A percentile compares a stretch with the other conserved stretches of the same genome.
Evolutionary conservation across 2,888 invertebrate genomes (phyloP).

Genomic region (Drosophila anomalata): DNA sequence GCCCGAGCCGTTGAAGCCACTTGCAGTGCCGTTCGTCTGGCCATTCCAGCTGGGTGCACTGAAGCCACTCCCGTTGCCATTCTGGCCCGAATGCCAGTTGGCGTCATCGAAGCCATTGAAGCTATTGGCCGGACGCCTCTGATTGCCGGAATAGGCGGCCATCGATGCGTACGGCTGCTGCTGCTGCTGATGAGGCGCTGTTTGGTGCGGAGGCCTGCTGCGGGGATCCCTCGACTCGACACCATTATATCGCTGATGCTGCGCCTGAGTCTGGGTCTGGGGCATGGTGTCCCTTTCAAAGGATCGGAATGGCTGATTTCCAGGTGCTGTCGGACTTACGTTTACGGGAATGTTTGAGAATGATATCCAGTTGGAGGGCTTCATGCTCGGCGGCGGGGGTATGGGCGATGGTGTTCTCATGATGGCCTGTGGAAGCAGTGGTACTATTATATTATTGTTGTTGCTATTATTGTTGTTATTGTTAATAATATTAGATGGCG

Average conservation of each 20-base stretch:
- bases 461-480: neutral
- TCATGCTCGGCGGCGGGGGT: conserved; percentile 21
- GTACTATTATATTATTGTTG: neutral
- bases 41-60: conserved; percentile 1
- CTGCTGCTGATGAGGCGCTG: conserved; percentile 3
- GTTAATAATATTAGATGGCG: neutral
- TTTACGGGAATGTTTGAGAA: conserved; percentile 2
- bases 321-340: neutral
- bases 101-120: neutral
- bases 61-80: neutral
- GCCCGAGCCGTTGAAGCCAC: neutral
- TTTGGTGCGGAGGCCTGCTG: neutral
- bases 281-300: neutral
- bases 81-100: neutral
- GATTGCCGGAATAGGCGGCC: conserved; percentile 15
- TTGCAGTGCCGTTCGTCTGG: neutral
- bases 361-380: conserved; percentile 8
- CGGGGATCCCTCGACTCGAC: conserved; percentile 2
- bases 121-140: neutral
- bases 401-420: conserved; percentile 14
- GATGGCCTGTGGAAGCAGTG: neutral
- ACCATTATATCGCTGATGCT: neutral
- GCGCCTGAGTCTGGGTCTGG: neutral
- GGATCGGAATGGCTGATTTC: neutral
- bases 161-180: neutral